Evolutionary conservation across 2,113 vertebrate species (phyloP).

Genomic region (Baryphthengus martii): DNA sequence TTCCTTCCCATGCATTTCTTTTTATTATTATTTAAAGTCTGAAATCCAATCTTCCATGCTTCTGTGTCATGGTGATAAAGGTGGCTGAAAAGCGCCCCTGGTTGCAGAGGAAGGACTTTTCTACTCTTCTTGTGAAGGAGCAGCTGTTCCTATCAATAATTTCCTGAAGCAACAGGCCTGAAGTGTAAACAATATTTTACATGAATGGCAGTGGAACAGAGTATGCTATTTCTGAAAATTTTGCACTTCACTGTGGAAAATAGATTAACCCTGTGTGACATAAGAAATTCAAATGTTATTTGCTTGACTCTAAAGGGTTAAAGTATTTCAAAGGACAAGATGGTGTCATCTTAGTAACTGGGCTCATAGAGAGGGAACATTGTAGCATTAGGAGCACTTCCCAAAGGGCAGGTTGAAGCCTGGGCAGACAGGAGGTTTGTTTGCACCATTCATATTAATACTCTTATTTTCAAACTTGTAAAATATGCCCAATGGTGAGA

Average conservation of each 20-base stretch:
- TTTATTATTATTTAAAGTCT: conserved; percentile 36
- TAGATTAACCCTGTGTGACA: conserved; percentile 58
- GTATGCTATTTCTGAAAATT: conserved; percentile 32
- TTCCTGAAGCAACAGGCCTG: conserved; percentile 67
- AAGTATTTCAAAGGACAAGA: neutral
- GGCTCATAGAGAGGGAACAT: neutral
- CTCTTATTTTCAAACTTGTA: neutral
- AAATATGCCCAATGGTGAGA: neutral
- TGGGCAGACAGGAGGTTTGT: neutral
- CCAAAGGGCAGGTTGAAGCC: neutral
- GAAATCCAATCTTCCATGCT: conserved; percentile 71
- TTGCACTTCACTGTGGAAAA: conserved; percentile 35
- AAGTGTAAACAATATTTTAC: conserved; percentile 72
- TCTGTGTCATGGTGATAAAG: conserved; percentile 70
- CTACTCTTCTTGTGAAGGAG: conserved; percentile 31
- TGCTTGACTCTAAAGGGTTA: conserved; percentile 44
- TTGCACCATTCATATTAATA: neutral
- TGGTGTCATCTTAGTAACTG: neutral
- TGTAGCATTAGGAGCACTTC: neutral
- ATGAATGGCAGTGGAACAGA: conserved; percentile 37
- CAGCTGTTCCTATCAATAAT: conserved; percentile 66
- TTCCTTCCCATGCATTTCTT: conserved; percentile 33
- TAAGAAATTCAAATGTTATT: neutral
- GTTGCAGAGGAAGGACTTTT: conserved; percentile 55
- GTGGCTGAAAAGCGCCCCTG: conserved; percentile 47